A percentile compares a stretch with the other conserved stretches of the same genome.
Conservation (phyloP, 2,797 vertebrate species). For the Nannoperca australis region DNA sequence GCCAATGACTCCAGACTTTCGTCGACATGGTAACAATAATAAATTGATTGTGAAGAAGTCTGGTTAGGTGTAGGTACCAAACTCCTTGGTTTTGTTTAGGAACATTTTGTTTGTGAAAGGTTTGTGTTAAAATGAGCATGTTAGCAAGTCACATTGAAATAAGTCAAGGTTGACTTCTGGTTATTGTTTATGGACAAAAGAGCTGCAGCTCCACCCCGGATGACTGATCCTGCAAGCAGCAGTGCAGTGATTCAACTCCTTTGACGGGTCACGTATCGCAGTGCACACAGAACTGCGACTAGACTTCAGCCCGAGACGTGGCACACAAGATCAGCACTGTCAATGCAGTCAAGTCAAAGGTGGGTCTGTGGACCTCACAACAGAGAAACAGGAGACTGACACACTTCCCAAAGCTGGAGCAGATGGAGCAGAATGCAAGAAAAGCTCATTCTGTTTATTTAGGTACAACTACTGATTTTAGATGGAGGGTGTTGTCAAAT, state of each 20-base stretch:
- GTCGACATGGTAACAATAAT: too few relatives aligned
- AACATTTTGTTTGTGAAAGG: too few relatives aligned
- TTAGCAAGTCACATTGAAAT: too few relatives aligned
- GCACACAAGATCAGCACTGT: conserved; percentile 33
- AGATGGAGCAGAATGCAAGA: conserved; percentile 7
- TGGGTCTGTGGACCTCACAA: conserved; percentile 23
- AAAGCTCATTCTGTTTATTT: conserved; percentile 17
- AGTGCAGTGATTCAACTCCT: neutral
- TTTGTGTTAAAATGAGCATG: too few relatives aligned
- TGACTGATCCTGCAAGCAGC: neutral
- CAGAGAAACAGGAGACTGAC: conserved; percentile 14
- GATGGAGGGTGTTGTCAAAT: conserved; percentile 22
- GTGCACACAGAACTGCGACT: conserved; percentile 11
- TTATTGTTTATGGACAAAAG: neutral
- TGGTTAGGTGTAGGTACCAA: too few relatives aligned
- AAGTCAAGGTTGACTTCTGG: too few relatives aligned
- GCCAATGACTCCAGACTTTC: too few relatives aligned
- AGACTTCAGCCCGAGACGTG: neutral
- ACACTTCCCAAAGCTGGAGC: neutral
- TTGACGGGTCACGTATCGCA: neutral
- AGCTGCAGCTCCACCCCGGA: neutral
- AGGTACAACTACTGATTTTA: neutral
- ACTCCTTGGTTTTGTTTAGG: too few relatives aligned
- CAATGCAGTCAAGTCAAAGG: conserved; percentile 18
- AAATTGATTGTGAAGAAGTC: too few relatives aligned